Evolutionary conservation across 1,140 invertebrate species (phyloP), one percentile per base, ranked within the genome.

Genomic region (Ips typographus): DNA sequence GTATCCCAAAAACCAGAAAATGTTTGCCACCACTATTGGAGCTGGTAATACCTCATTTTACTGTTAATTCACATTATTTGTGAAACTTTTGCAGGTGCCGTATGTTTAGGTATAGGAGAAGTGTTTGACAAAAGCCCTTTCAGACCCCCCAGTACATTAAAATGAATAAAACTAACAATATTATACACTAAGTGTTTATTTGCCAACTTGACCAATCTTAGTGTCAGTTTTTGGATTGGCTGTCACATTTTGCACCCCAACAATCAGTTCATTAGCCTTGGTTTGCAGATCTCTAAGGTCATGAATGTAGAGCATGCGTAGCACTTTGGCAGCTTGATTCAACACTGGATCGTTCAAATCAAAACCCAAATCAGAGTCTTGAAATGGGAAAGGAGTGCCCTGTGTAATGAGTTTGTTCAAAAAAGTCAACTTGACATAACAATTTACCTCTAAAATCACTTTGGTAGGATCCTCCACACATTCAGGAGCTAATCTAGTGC

Each of bases 201-300:
- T 82, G 70, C 97, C 96, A 76, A 98, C 95, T 89, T 95, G 93
- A 63, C 96, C 96, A 39, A 99, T 83, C 79, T 88, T 91, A 2
- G 94, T 95, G 79, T 99, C 95, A 76, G 96, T 98, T 84, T 96
- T 96, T 6, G 97, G 97, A 88, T 99, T 92, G 4, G 96, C 96
- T 8, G 96, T 98, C 3, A 98, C 85, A 68, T 83, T 88, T 85
- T 99, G 97, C 1, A 97, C 92, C 65, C 87, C 85, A 2, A 98
- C 96, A 77, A 99, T 91, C 2, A 91, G 89, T 82, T 96, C 92
- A 82, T 99, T 99, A 44, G 98, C 97, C 76, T 89, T 89, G 0
- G 95, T 98, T 82, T 99, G 97, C 38, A 98, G 84, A 71, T 95
- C 86, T 72, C 96, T 84, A 4, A 98, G 81, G 80, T 98, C 94